Percentiles rank a stretch among this genome's conserved stretches.
phyloP scores from a whole-genome alignment of 2,113 vertebrate genomes.

The Chloropsis cyanopogon region DNA sequence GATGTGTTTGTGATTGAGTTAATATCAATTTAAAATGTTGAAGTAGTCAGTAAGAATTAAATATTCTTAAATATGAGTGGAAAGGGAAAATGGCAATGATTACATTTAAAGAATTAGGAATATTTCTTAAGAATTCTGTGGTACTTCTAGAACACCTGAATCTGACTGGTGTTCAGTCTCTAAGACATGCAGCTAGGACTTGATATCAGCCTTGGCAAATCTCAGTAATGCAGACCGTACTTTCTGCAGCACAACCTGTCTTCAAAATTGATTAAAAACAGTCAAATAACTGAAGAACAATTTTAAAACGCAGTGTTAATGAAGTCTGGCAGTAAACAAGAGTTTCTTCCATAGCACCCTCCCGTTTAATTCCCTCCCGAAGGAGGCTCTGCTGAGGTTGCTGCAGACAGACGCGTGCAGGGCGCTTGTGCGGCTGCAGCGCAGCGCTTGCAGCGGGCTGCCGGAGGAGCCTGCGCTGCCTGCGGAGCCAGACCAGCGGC shows the following conservation, averaged over 20 bases:
- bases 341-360: neutral
- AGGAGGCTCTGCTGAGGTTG: neutral
- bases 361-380: neutral
- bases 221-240: neutral
- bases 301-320: neutral
- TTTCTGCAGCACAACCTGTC: neutral
- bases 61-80: neutral
- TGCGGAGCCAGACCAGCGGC: accelerated
- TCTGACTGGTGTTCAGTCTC: neutral
- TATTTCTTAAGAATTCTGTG: neutral
- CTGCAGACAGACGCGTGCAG: neutral
- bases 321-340: neutral
- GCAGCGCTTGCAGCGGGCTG: neutral
- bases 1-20: neutral
- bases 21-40: neutral
- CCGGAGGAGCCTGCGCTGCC: neutral
- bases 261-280: neutral
- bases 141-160: neutral
- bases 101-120: neutral
- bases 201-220: neutral
- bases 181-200: neutral
- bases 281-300: neutral
- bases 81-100: neutral
- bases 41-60: neutral
- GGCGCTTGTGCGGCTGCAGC: neutral